Evolutionary conservation across 2,797 vertebrate genomes (phyloP).

Genomic region (Lycodopsis pacificus): DNA sequence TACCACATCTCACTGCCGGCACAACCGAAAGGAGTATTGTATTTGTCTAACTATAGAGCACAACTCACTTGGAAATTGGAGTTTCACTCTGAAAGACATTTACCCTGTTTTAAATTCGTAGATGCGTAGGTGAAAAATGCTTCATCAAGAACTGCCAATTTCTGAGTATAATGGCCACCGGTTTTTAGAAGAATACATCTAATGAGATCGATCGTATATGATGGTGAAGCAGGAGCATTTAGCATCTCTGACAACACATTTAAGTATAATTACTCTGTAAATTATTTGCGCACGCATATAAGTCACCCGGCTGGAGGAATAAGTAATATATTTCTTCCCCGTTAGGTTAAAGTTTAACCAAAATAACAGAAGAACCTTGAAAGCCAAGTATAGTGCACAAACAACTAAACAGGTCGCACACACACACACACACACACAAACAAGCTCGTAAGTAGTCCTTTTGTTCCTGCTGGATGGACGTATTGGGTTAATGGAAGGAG

Average conservation of each 20-base stretch:
- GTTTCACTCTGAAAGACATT: constrained; percentile 21
- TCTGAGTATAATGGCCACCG: constrained; percentile 19
- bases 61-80: constrained; percentile 6
- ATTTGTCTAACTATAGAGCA: constrained; percentile 4
- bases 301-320: constrained; percentile 26
- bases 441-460: constrained; percentile 44
- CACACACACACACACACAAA: neutral
- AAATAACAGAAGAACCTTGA: constrained; percentile 13
- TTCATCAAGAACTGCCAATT: constrained; percentile 5
- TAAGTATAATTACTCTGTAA: constrained; percentile 37
- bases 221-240: constrained; percentile 6
- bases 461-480: constrained; percentile 49
- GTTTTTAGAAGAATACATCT: neutral
- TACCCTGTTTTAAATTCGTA: constrained; percentile 15
- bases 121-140: constrained; percentile 1
- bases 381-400: constrained; percentile 12
- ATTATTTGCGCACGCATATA: constrained; percentile 34
- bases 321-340: constrained; percentile 43
- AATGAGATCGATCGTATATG: constrained; percentile 7
- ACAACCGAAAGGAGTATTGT: constrained; percentile 36
- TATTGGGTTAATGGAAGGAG: constrained; percentile 54
- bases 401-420: constrained; percentile 21
- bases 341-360: constrained; percentile 49
- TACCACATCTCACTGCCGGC: constrained; percentile 25
- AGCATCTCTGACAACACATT: constrained; percentile 27